A percentile compares a stretch with the other conserved stretches of the same genome.
These are phyloP conservation scores for Indri indri DNA, from an alignment of 2,113 vertebrate genomes.

Conservation along the genomic window DNA sequence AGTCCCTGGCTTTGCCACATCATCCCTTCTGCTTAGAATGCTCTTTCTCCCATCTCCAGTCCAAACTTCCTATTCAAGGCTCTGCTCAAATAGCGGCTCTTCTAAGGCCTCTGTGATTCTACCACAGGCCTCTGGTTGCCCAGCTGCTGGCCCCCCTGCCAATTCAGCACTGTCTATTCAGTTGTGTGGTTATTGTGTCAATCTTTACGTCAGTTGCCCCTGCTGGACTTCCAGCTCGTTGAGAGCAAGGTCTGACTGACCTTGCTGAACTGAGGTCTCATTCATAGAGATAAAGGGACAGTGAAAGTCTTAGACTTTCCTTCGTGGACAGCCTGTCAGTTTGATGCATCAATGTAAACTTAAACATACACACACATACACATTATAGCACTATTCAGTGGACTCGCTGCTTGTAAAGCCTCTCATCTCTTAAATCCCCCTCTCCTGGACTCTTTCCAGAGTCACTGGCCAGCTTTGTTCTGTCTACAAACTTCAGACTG, in stretches of 20 bases:
- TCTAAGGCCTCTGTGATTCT: neutral
- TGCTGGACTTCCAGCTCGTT: neutral
- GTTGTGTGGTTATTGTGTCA: neutral
- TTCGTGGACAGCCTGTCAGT: slow-evolving; percentile 34
- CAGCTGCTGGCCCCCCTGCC: neutral
- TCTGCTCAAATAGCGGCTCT: neutral
- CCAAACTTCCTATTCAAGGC: neutral
- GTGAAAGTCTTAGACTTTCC: neutral
- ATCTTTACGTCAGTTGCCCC: neutral
- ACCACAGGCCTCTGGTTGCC: neutral
- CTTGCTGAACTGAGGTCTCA: neutral
- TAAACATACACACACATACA: neutral
- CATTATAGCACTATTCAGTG: neutral
- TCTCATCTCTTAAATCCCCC: slow-evolving; percentile 32
- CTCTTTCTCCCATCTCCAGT: neutral
- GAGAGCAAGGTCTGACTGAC: neutral
- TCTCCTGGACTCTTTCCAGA: slow-evolving; percentile 31
- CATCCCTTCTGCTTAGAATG: neutral
- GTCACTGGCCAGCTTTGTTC: slow-evolving; percentile 31
- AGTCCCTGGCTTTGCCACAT: neutral
- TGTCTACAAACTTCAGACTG: slow-evolving; percentile 7
- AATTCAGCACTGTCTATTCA: neutral
- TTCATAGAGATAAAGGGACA: slow-evolving; percentile 1
- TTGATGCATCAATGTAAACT: slow-evolving; percentile 18
- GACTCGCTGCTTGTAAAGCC: neutral